Evolutionary conservation across 1,140 invertebrate genomes (phyloP).

Genomic region (Stegodyphus mimosarum): DNA sequence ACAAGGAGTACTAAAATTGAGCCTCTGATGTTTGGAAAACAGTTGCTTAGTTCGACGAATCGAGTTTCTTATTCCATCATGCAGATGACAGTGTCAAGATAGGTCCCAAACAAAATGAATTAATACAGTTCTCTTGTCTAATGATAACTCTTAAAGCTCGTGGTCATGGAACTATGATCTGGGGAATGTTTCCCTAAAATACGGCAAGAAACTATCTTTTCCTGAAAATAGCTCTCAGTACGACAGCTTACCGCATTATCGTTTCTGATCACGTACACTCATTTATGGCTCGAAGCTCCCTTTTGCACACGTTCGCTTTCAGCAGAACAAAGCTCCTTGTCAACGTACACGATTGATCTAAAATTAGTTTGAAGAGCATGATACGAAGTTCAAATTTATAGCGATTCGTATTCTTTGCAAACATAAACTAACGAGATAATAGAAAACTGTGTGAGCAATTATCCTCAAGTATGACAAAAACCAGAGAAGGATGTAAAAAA

Average conservation of each 20-base stretch:
- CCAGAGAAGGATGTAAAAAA: no score
- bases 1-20: conserved; percentile 29
- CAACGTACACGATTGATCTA: neutral
- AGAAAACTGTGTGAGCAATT: no score
- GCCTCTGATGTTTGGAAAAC: conserved; percentile 42
- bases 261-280: conserved; percentile 25
- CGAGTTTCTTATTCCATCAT: conserved; percentile 50
- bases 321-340: conserved; percentile 36
- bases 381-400: neutral
- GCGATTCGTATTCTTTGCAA: no score
- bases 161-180: conserved; percentile 1
- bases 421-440: no score
- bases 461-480: no score
- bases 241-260: conserved; percentile 22
- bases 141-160: conserved; percentile 21
- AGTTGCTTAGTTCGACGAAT: conserved; percentile 41
- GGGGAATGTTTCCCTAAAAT: conserved; percentile 19
- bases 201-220: conserved; percentile 1
- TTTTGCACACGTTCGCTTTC: conserved; percentile 9
- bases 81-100: conserved; percentile 48
- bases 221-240: neutral
- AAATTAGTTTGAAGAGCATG: conserved; percentile 3
- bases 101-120: conserved; percentile 33
- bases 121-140: conserved; percentile 5
- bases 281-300: conserved; percentile 9